phyloP scores from a whole-genome alignment of 2,113 vertebrate genomes.

The Malurus elegans region DNA sequence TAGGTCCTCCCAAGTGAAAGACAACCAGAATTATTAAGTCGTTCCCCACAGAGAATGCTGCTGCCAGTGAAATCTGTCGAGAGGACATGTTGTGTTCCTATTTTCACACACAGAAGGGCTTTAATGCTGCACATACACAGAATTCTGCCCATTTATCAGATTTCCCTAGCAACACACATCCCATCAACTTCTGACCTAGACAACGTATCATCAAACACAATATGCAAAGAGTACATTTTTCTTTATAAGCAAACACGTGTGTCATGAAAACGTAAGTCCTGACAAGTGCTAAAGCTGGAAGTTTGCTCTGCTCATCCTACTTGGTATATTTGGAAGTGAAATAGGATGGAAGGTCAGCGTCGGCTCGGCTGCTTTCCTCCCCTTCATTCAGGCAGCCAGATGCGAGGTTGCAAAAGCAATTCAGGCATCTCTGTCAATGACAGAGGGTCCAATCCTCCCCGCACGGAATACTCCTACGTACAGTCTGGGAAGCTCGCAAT shows the following conservation, averaged over 20 bases:
- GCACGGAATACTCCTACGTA: slow-evolving; percentile 43
- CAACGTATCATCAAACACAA: not conserved
- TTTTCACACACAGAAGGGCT: not conserved
- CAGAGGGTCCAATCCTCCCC: slow-evolving; percentile 47
- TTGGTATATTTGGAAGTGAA: slow-evolving; percentile 13
- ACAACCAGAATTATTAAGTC: not conserved
- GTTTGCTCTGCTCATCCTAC: not conserved
- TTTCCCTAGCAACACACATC: not conserved
- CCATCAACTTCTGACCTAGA: not conserved
- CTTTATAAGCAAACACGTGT: not conserved
- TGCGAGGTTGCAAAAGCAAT: slow-evolving; percentile 51
- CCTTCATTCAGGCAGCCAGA: slow-evolving; percentile 49
- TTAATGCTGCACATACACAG: not conserved
- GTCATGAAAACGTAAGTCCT: not conserved
- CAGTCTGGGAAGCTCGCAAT: slow-evolving; percentile 54
- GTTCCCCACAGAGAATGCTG: not conserved
- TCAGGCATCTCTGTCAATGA: slow-evolving; percentile 47
- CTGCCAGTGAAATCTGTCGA: not conserved
- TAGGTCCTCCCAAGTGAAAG: not conserved
- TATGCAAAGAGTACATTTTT: not conserved
- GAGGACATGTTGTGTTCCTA: not conserved
- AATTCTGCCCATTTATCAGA: not conserved
- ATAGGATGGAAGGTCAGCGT: slow-evolving; percentile 10
- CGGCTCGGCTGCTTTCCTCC: not conserved
- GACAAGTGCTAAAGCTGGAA: slow-evolving; percentile 24